These are phyloP conservation scores for Atta cephalotes DNA, from an alignment of 1,140 invertebrate genomes.

Conservation along the genomic window DNA sequence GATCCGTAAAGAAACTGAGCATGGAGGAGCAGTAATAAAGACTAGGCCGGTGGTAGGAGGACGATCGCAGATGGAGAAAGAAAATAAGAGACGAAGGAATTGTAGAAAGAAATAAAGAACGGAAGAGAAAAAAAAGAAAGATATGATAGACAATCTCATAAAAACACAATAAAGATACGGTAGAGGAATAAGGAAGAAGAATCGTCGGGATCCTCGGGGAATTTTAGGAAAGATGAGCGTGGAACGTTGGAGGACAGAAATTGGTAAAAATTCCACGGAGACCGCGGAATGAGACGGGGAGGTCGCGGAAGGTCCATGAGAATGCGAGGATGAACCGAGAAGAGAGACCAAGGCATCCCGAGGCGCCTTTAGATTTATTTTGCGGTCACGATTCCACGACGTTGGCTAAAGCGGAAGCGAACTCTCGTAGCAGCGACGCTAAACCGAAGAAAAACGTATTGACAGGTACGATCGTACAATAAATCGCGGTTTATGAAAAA, in stretches of 20 bases:
- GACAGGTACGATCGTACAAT: conserved; percentile 65
- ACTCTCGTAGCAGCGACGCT: conserved; percentile 36
- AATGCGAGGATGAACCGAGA: conserved; percentile 55
- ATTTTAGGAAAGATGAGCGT: conserved; percentile 47
- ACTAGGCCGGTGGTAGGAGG: not conserved
- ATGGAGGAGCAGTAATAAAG: conserved; percentile 21
- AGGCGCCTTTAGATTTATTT: conserved; percentile 73
- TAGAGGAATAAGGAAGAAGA: conserved; percentile 53
- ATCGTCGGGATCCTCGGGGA: conserved; percentile 44
- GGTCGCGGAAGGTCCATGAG: conserved; percentile 51
- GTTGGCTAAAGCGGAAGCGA: conserved; percentile 59
- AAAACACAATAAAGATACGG: conserved; percentile 25
- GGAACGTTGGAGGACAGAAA: conserved; percentile 30
- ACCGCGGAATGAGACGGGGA: conserved; percentile 49
- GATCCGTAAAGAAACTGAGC: conserved; percentile 11
- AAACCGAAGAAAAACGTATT: conserved; percentile 64
- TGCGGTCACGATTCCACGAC: conserved; percentile 71
- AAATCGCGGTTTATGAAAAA: conserved; percentile 64
- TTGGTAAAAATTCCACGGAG: conserved; percentile 58
- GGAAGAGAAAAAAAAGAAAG: not conserved
- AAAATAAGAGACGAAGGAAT: conserved; percentile 8
- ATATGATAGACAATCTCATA: conserved; percentile 30
- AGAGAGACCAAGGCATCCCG: conserved; percentile 35
- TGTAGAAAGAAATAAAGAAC: not conserved
- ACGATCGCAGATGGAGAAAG: conserved; percentile 15